phyloP scores from a whole-genome alignment of 1,140 invertebrate genomes.

The Batillaria attramentaria region DNA sequence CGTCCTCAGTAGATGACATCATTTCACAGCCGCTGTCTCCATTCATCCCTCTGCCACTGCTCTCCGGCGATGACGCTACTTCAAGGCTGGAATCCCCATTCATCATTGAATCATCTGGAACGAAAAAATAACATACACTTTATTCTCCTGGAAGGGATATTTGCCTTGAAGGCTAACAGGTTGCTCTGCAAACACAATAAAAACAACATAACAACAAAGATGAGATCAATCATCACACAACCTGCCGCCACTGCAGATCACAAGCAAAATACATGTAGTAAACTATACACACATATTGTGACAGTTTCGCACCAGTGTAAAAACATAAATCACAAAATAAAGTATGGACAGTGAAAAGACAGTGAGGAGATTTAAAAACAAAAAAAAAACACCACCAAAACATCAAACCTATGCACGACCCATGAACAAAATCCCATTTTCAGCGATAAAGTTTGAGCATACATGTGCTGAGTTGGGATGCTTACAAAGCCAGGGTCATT shows the following conservation, averaged over 20 bases:
- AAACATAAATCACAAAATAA: too few species aligned
- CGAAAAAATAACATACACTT: not conserved
- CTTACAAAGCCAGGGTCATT: too few species aligned
- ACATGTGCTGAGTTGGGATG: too few species aligned
- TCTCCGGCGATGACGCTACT: not conserved
- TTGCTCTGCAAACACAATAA: not conserved
- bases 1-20: not conserved
- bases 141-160: not conserved
- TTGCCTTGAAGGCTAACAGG: not conserved
- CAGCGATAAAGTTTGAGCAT: too few species aligned
- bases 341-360: too few species aligned
- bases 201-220: not conserved
- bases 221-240: not conserved
- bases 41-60: conserved; percentile 8
- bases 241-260: not conserved
- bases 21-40: not conserved
- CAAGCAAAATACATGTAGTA: not conserved
- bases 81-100: conserved; percentile 12
- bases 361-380: too few species aligned
- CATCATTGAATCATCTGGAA: conserved; percentile 17
- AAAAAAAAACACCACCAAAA: too few species aligned
- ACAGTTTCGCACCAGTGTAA: too few species aligned
- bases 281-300: too few species aligned
- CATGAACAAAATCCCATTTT: too few species aligned
- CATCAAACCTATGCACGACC: too few species aligned